Base-by-base conservation (phyloP, 2,113 vertebrate genomes). In the Tinamus guttatus region DNA sequence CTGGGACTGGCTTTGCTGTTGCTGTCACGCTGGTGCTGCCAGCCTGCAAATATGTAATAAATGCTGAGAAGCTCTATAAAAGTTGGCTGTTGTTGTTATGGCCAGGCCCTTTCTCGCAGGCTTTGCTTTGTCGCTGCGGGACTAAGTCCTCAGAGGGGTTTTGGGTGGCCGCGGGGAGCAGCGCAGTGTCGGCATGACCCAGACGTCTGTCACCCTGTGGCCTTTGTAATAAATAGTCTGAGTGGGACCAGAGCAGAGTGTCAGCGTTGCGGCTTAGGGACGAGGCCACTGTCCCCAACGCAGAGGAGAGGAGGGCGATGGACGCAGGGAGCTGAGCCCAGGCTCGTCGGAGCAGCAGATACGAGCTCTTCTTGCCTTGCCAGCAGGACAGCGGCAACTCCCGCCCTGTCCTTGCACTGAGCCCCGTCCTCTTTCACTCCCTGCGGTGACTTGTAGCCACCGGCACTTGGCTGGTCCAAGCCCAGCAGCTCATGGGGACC, bases 361-460 rank as follows among this genome's bases (percentile, higher is more conserved):
- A 16, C 20, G 40, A 9, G 21, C 14, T 16, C 54, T 17, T 43
- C 20, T 21, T 49, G 41, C 22, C 22, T 9, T 62, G 15, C 41
- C 56, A 34, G 58, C 24, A 45, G 41, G 58, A 47, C 25, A 17
- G 20, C 11, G 22, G 7, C 22, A 24, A 16, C 14, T 27, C 56
- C 40, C n/a, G 24, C 73, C n/a, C 41, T 28, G 32, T 20, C 56
- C 54, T 17, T 9, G 54, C 15, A 15, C 54, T 28, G 28, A 24
- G 56, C 25, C 56, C 24, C 8, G n/a, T 13, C 60, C 58, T 47
- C 41, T 24, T 27, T n/a, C 24, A 11, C 34, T 56, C 28, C 28
- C 24, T 8, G 34, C 0, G 2, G 11, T 58, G 51, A 15, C 47
- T 68, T 3, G 0, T 62, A 41, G 51, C 0, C 0, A 4, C 76